Conservation (phyloP, 1,140 invertebrate genomes). For the Trichoplusia ni region DNA sequence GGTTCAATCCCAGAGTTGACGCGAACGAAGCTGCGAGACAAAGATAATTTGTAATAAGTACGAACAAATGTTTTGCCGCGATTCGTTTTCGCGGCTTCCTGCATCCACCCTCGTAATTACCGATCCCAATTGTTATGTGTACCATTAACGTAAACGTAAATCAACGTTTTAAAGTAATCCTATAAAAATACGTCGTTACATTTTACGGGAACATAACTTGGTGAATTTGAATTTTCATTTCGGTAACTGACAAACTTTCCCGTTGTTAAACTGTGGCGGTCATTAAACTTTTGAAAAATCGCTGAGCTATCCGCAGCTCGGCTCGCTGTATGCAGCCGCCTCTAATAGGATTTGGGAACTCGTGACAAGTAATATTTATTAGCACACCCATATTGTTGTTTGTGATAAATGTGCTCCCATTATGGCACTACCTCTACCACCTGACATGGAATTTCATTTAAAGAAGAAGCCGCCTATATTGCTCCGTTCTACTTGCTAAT, state of each 20-base stretch:
- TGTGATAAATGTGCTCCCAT: constrained; percentile 55
- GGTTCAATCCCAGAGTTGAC: constrained; percentile 19
- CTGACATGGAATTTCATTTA: constrained; percentile 70
- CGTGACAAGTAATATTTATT: constrained; percentile 58
- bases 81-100: neutral
- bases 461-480: constrained; percentile 52
- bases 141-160: neutral
- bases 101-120: neutral
- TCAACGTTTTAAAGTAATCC: constrained; percentile 9
- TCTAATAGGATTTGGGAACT: constrained; percentile 44
- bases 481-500: constrained; percentile 54
- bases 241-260: constrained; percentile 13
- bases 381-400: constrained; percentile 48
- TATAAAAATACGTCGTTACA: constrained; percentile 11
- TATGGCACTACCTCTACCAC: constrained; percentile 45
- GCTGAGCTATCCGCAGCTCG: neutral
- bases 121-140: neutral
- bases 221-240: constrained; percentile 8
- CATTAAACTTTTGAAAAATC: constrained; percentile 37
- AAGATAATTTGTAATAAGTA: constrained; percentile 23
- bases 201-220: constrained; percentile 15
- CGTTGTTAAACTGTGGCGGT: constrained; percentile 13
- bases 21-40: neutral
- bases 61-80: constrained; percentile 2
- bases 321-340: neutral